Conservation (phyloP, 2,113 vertebrate genomes). For the Ceratotherium simum region DNA sequence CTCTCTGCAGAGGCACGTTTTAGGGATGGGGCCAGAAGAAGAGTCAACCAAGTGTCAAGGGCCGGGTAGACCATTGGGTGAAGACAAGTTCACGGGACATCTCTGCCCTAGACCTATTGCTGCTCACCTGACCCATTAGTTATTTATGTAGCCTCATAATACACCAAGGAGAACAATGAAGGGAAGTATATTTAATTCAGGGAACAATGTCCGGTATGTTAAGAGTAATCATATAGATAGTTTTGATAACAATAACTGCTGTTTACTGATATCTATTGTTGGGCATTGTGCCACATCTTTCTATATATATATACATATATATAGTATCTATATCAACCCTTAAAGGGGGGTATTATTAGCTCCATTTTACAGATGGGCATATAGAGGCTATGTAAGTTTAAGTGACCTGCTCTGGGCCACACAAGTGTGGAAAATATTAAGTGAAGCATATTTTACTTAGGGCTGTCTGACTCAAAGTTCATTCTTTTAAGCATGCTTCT, state of each 20-base stretch:
- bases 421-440: not conserved
- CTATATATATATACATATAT: not conserved
- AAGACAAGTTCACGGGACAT: not conserved
- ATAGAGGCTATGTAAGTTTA: not conserved
- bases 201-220: not conserved
- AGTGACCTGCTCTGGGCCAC: not conserved
- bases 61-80: accelerated
- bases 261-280: not conserved
- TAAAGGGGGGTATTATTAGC: not conserved
- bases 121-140: not conserved
- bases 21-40: not conserved
- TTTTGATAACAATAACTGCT: not conserved
- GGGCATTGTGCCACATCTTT: not conserved
- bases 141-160: not conserved
- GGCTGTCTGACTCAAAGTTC: not conserved
- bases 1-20: accelerated
- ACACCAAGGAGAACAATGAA: not conserved
- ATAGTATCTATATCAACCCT: not conserved
- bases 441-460: not conserved
- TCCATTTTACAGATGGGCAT: not conserved
- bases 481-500: not conserved
- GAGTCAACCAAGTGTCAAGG: not conserved
- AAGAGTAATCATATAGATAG: not conserved
- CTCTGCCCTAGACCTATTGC: not conserved
- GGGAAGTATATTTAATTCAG: not conserved